These are phyloP conservation scores for Agrotis exclamationis DNA, from an alignment of 2,888 invertebrate species.

Conservation along the genomic window DNA sequence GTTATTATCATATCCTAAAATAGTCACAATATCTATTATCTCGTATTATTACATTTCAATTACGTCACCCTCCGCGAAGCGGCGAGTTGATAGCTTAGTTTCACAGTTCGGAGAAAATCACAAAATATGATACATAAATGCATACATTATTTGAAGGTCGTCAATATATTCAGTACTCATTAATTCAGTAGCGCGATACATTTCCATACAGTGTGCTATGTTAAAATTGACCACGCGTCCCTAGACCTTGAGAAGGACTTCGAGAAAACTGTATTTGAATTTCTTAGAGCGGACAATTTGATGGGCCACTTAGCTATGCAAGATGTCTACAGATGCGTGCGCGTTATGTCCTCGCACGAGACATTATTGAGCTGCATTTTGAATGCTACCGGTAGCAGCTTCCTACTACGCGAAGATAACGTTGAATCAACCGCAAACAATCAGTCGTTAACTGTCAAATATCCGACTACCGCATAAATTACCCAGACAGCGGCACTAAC, in stretches of 20 bases:
- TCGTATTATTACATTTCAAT: constrained; percentile 46
- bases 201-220: constrained; percentile 50
- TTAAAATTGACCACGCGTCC: constrained; percentile 27
- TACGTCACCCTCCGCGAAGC: constrained; percentile 39
- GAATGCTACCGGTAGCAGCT: constrained; percentile 11
- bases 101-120: constrained; percentile 50
- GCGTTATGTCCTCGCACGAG: constrained; percentile 21
- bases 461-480: constrained; percentile 42
- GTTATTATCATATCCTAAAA: constrained; percentile 31
- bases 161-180: constrained; percentile 54
- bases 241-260: constrained; percentile 31
- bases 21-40: constrained; percentile 39
- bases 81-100: constrained; percentile 32
- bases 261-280: constrained; percentile 11
- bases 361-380: constrained; percentile 28
- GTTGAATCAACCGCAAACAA: constrained; percentile 36
- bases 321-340: constrained; percentile 29
- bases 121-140: constrained; percentile 55
- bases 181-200: constrained; percentile 53
- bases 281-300: constrained; percentile 15
- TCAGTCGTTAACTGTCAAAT: constrained; percentile 48
- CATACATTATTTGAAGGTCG: constrained; percentile 56
- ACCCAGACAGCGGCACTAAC: constrained; percentile 20
- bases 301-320: constrained; percentile 13
- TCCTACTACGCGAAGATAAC: constrained; percentile 7